Base-by-base conservation (phyloP, 2,888 invertebrate species). In the Elmis aenea region DNA sequence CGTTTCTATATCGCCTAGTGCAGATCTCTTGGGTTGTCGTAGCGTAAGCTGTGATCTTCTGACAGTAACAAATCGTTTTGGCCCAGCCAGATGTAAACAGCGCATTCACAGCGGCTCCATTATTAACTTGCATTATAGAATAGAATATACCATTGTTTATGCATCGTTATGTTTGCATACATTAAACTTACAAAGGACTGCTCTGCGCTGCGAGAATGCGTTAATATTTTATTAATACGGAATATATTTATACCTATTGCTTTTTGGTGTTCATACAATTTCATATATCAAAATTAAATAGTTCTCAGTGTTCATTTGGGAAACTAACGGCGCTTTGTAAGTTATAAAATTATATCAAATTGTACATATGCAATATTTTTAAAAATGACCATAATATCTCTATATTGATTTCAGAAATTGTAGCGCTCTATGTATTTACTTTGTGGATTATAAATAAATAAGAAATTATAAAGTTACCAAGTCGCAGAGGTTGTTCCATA, bases 321-420 rank as follows among this genome's bases (percentile, higher is more conserved):
- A 42, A 33, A 30, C 8, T 30, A 37, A 33, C 33, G 37, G 36
- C 37, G 42, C 42, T 42, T 42, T 42, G 33, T 22, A 38, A 34
- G 33, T 38, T 8, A 33, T 26, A 13, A 20, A 29, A 6, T 21
- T 35, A 46, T 48, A 54, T 55, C 50, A 55, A 51, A 55, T 48
- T 55, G 55, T 57, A 52, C 41, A 54, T 54, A 54, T 44, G 43
- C 45, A 50, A 54, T 57, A 57, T 57, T 55, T 57, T 55, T 54
- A 55, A 55, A 54, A 48, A 50, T 48, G 18, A 45, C 37, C 42
- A 28, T 38, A 43, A 33, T 37, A 34, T 53, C 51, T 54, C 51
- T 43, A 38, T 52, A 53, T 53, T 50, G 44, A 48, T 52, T 50
- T 52, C 39, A 45, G 48, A 50, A 40, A 37, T 35, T 40, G 43